These are phyloP conservation scores for Typhlichthys subterraneus DNA, from an alignment of 2,797 vertebrate species.

Conservation along the genomic window DNA sequence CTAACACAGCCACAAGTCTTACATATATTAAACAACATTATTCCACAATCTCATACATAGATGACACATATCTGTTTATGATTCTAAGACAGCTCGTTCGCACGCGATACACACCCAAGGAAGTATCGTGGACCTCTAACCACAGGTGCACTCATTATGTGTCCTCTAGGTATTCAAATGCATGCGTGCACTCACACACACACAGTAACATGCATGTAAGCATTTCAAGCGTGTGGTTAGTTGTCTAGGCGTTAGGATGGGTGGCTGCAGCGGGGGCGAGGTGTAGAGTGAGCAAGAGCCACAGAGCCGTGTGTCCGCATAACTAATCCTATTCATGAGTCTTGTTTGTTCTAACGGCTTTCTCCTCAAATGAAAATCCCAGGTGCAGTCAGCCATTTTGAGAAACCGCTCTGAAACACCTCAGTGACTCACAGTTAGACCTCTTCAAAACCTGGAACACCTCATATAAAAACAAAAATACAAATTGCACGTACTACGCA, in stretches of 20 bases:
- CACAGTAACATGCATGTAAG: not conserved
- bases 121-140: not conserved
- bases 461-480: not conserved
- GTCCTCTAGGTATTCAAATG: not conserved
- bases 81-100: no score
- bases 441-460: no score
- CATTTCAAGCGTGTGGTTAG: not conserved
- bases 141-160: not conserved
- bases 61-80: no score
- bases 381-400: constrained; percentile 4
- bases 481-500: not conserved
- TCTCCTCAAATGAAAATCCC: constrained; percentile 11
- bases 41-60: no score
- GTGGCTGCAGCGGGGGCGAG: not conserved
- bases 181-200: not conserved
- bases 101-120: not conserved
- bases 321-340: constrained; percentile 26
- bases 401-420: not conserved
- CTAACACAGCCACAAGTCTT: no score
- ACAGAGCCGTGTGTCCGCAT: constrained; percentile 5
- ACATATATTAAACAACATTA: no score
- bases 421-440: not conserved
- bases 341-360: constrained; percentile 11
- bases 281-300: not conserved
- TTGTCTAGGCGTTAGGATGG: constrained; percentile 4